Evolutionary conservation across 2,797 vertebrate species (phyloP), one percentile per base, ranked within the genome.

Genomic region (Novumbra hubbsi): DNA sequence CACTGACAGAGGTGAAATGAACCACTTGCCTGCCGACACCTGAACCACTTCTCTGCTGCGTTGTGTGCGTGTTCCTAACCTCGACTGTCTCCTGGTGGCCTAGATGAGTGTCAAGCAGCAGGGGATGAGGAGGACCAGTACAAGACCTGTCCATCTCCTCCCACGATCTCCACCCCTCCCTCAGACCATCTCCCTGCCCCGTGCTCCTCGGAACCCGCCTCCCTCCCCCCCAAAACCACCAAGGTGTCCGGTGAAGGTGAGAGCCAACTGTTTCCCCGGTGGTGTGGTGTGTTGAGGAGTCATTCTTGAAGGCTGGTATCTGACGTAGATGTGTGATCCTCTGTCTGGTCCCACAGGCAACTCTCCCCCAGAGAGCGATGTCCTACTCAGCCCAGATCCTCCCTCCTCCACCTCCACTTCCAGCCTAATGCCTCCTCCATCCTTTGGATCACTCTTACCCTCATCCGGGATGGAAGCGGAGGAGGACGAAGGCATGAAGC

Each of bases 401-500:
- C 45, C 90, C 93, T n/a, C 90, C 93, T n/a, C 45, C 45, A 17
- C 49, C 30, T 73, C 84, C 41, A 85, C 89, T 77, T 93, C 94
- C 19, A 87, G 85, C 52, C 88, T 95, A 73, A 91, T 90, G 81
- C 93, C 94, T 52, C 90, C 94, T 48, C 90, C 93, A 68, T 90
- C 93, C 77, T 94, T 92, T 63, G 90, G 91, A 89, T 90, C 90
- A 80, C 88, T 91, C 69, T 90, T 90, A 85, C 91, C 92, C 74
- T 84, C 88, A 49, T 81, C 88, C 74, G 95, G 93, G 79, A 96
- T 95, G 79, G 96, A 98, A 83, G 84, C 92, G 0, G 96, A 98
- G 89, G 96, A 98, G n/a, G 96, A 98, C 9, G 96, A 98, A 85
- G 96, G 96, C 87, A 94, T 98, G 94, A 96, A 96, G 90, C 96